Evolutionary conservation across 2,888 invertebrate species (phyloP), one percentile per base, ranked within the genome.

Genomic region (Gibbula magus): DNA sequence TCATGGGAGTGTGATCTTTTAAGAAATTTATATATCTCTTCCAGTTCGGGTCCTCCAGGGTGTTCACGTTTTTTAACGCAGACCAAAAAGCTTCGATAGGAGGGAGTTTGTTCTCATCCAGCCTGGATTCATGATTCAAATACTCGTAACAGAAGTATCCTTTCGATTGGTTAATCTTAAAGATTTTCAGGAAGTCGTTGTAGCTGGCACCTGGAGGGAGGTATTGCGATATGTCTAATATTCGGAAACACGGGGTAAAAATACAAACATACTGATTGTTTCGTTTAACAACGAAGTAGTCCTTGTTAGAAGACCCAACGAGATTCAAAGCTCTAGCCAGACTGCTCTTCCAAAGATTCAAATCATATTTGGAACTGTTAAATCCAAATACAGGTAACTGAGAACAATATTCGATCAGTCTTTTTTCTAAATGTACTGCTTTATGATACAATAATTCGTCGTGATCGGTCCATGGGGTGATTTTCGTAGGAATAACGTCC

Each of bases 231-330:
- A 73, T 32, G 73, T 73, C 73, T 39, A 73, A 39, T 45, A 73
- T 45, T 45, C 73, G 13, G 35, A 73, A 73, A 18, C 35, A 22
- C 35, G 29, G 35, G 51, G 73, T 73, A 16, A 45, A 22, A 18
- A 73, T 73, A 39, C 73, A 73, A 39, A 73, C 22, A 39, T 73
- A 73, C 39, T 73, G 73, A 39, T 73, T 73, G 51, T 73, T 73
- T 73, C 51, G 39, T 39, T 73, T 73, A 22, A 73, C 35, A n/a
- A 73, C 39, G 39, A 73, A 45, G 45, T 45, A 45, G 45, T 45
- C 45, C 45, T 45, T 45, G 45, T 45, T 45, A 45, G 45, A 45
- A 45, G 45, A 45, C 45, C 45, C 45, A 45, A 45, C 45, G 45
- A 45, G 45, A 45, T 45, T 45, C 45, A 45, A 13, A 45, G 45